Evolutionary conservation across 2,888 invertebrate genomes (phyloP), one percentile per base, ranked within the genome.

Genomic region (Tortrix viridana): DNA sequence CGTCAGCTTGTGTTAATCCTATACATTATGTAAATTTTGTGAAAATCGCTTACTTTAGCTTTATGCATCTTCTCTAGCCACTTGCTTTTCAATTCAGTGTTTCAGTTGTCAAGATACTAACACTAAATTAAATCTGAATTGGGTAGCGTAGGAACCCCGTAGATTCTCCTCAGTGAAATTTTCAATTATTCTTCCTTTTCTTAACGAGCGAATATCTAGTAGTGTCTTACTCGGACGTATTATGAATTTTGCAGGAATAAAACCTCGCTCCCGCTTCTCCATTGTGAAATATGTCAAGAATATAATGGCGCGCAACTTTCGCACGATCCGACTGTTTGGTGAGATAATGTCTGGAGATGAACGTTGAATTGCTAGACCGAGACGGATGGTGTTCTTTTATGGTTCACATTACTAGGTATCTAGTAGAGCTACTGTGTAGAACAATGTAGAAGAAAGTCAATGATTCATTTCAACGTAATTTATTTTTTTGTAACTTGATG

Each of bases 231-330:
- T 67, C 70, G 71, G 69, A 79, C 70, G 74, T 70, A 76, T 75
- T 72, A 69, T 78, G 76, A 77, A 80, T 82, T 81, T 79, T 71
- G 72, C 72, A 75, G 67, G 73, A 72, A 75, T 78, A 79, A 76
- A 80, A 77, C 71, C 77, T 73, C 73, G 70, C 69, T 71, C 71
- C 32, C 69, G 69, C 72, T 74, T 69, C 72, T 69, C 76, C 76
- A 79, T 84, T 85, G 78, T 85, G 81, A 86, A 87, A 88, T 84
- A 86, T 79, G 85, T 86, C 86, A 85, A 80, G 83, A 79, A 85
- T 84, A 86, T 86, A 88, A 85, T 81, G 73, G 79, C 74, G 74
- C 71, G 72, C 73, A 77, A 80, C 73, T 80, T 80, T 74, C 71
- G 74, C 69, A 65, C 71, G 65, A 60, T 48, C 69, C 69, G 68